Evolutionary conservation across 2,797 vertebrate species (phyloP), one percentile per base, ranked within the genome.

Genomic region (Spinus pinus): DNA sequence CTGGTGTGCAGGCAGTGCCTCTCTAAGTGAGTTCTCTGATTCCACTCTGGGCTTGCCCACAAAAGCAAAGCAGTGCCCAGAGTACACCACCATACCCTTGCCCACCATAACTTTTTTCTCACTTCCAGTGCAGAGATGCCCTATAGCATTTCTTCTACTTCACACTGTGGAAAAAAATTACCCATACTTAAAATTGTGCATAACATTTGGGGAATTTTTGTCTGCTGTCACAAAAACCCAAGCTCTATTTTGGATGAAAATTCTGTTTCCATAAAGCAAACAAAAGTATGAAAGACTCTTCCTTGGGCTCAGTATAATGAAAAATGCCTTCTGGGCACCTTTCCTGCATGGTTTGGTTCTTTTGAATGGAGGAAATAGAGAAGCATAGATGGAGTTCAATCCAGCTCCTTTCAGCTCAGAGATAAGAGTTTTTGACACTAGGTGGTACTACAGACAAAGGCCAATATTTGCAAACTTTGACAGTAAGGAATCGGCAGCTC

Each of bases 391-490:
- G 22, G 12, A 85, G 6, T 39, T 94, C n/a, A 56, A 6, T 50
- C 11, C 53, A 54, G 25, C 25, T 85, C 53, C 74, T 87, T 84
- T 90, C 71, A 83, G 67, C 41, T 88, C n/a, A 22, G 71, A 93
- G 47, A 42, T 44, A 75, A 93, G 71, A 49, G 50, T 30, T 96
- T 95, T 93, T 95, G 92, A 95, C 95, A 81, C 96, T 97, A 97
- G 95, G 84, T 97, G 96, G 96, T 97, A 97, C 88, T 97, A 31
- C 81, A 97, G 93, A 93, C 94, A 97, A 96, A 95, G 92, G 71
- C 90, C 86, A 70, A 67, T 70, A 90, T 84, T 88, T 94, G 56
- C 61, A 86, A 18, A 77, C 65, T 83, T 80, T 64, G 58, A 31
- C 1, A 1, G 61, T 57, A 71, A 56, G 65, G 81, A 44, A 51